phyloP scores from a whole-genome alignment of 2,113 vertebrate genomes.

The Microtus oregoni region DNA sequence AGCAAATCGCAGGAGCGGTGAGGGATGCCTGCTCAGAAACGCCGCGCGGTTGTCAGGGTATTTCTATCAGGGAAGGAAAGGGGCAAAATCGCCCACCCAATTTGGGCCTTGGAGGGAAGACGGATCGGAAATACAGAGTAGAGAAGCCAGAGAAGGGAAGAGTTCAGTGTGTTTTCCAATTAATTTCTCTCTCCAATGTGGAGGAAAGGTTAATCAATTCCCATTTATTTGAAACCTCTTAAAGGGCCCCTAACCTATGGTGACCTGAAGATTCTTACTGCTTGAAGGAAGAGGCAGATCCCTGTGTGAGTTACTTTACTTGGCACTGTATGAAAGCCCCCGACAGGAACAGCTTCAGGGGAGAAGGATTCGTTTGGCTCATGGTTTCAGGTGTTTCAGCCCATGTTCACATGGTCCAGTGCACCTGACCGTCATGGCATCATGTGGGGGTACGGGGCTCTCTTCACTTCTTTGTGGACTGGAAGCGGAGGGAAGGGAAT shows the following conservation, averaged over 20 bases:
- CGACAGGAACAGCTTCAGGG: not conserved
- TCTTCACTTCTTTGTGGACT: not conserved
- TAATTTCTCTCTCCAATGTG: not conserved
- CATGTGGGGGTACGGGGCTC: too few relatives aligned
- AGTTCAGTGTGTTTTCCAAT: not conserved
- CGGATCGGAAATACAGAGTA: not conserved
- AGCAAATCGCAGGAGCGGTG: not conserved
- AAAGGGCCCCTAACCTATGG: not conserved
- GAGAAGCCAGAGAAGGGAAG: not conserved
- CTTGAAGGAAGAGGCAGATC: not conserved
- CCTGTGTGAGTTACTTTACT: not conserved
- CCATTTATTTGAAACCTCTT: not conserved
- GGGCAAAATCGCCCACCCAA: accelerated
- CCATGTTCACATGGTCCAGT: not conserved
- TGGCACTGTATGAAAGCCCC: not conserved
- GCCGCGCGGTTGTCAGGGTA: not conserved
- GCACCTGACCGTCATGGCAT: too few relatives aligned
- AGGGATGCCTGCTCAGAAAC: not conserved
- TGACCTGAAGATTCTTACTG: not conserved
- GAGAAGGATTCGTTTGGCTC: not conserved
- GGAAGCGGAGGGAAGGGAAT: not conserved
- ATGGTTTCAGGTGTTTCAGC: not conserved
- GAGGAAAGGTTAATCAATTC: not conserved
- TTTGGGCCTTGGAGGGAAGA: not conserved
- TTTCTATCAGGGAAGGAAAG: not conserved